Base-by-base conservation (phyloP, 1,140 invertebrate genomes). In the Wasmannia auropunctata region DNA sequence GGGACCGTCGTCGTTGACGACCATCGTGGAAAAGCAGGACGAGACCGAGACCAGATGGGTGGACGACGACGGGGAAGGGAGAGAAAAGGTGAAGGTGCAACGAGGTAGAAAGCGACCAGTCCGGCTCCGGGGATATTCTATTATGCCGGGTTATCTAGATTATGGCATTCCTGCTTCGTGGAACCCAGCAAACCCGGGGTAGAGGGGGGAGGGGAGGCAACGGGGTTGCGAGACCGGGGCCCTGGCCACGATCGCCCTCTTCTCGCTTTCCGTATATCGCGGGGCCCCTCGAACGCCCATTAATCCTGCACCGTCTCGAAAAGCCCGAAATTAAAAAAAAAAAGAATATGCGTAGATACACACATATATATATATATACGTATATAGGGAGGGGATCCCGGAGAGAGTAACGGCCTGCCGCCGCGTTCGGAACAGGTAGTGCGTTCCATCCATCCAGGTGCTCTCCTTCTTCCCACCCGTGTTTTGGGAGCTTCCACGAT, bases 131-230 rank as follows among this genome's bases (percentile, higher is more conserved):
- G n/a, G 91, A 67, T 94, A 94, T 94, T 94, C 94, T 93, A 94
- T 94, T 94, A 94, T 94, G 92, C 91, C 88, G 90, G 92, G 91
- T 93, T 94, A 94, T 94, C 93, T 94, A 94, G 94, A 94, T 94
- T 93, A 94, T 93, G 92, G 93, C 93, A 93, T 94, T 94, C 94
- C 93, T 92, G 88, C 91, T 93, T 92, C 89, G 89, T 86, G 92
- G 91, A 93, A 93, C 89, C 86, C 90, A 85, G 90, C 91, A 89
- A n/a, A 91, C 65, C 83, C 54, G 69, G 74, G 79, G 87, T 87
- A 67, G 90, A 87, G 84, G 80, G 85, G 63, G 90, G n/a, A n/a
- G n/a, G n/a, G n/a, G n/a, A n/a, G n/a, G n/a, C n/a, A n/a, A 91
- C 83, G 85, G 91, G 89, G 72, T 87, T 88, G 90, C 76, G 89